Evolutionary conservation across 2,888 invertebrate species (phyloP), one percentile per base, ranked within the genome.

Genomic region (Melipona beecheii): DNA sequence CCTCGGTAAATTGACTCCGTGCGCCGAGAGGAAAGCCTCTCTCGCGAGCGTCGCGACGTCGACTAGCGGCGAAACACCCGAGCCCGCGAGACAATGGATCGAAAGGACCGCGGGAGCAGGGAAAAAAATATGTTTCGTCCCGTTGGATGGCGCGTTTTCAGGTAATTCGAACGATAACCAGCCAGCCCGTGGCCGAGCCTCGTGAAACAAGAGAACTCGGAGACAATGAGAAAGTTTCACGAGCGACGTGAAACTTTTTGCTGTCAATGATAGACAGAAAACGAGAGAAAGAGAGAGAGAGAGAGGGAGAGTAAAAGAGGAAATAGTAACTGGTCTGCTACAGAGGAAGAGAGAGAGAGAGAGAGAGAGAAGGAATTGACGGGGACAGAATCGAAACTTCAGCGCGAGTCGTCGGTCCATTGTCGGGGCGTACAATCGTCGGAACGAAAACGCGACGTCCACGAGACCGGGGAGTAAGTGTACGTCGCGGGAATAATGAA

Each of bases 221-320:
- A 85, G 85, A 90, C 86, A 90, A 90, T 87, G 68, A 84, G 82
- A 88, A 89, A 90, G 87, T 90, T 90, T 90, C 86, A 89, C 88
- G 85, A 86, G 84, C 66, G 78, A 69, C 86, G 85, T 78, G 85
- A 88, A 88, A 85, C 81, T 90, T 90, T 86, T 76, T 83, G 75
- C 43, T 70, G 75, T 77, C 81, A 58, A 84, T 79, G 86, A 72
- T 69, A 52, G 65, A 73, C n/a, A 15, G 73, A 50, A 13, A 56
- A 19, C n/a, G n/a, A n/a, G 17, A 36, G 36, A 17, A 49, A n/a
- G 0, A 43, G 9, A 43, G 36, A 36, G 21, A 43, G 43, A 43
- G 43, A 43, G 9, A 36, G n/a, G 36, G 17, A 17, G 9, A 36
- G 54, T 17, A 13, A 17, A 56, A 56, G 77, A 76, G 71, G 64